Evolutionary conservation across 2,888 invertebrate genomes (phyloP).

Genomic region (Netelia inedita): DNA sequence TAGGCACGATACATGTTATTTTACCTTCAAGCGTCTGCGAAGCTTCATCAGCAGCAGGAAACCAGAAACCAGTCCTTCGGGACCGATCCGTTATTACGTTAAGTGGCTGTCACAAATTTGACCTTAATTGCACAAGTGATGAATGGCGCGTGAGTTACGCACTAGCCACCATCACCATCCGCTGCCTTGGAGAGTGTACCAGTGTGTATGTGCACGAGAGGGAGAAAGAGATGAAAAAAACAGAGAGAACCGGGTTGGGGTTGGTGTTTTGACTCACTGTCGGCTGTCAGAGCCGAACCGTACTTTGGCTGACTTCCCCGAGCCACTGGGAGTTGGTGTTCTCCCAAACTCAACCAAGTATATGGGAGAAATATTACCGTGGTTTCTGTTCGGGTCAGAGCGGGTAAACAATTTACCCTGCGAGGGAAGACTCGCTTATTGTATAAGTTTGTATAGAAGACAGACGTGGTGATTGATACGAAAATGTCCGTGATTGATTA

Average conservation of each 20-base stretch:
- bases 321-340: slow-evolving; percentile 21
- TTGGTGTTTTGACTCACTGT: slow-evolving; percentile 62
- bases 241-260: slow-evolving; percentile 3
- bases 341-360: neutral
- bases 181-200: neutral
- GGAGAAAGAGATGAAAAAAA: neutral
- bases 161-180: slow-evolving; percentile 24
- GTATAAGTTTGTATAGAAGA: too few species aligned
- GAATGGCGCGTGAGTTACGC: slow-evolving; percentile 77
- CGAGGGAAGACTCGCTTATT: too few species aligned
- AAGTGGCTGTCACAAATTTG: slow-evolving; percentile 82
- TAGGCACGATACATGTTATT: slow-evolving; percentile 14
- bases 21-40: slow-evolving; percentile 47
- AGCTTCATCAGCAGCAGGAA: slow-evolving; percentile 62
- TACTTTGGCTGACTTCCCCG: slow-evolving; percentile 4
- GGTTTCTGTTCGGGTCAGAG: too few species aligned
- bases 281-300: slow-evolving; percentile 55
- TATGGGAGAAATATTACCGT: neutral
- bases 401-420: too few species aligned
- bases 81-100: slow-evolving; percentile 80
- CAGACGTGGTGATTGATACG: neutral
- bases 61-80: slow-evolving; percentile 75
- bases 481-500: slow-evolving; percentile 12
- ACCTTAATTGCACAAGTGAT: slow-evolving; percentile 81
- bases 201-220: neutral